Conservation (phyloP, 2,797 vertebrate genomes). For the Columba guinea region DNA sequence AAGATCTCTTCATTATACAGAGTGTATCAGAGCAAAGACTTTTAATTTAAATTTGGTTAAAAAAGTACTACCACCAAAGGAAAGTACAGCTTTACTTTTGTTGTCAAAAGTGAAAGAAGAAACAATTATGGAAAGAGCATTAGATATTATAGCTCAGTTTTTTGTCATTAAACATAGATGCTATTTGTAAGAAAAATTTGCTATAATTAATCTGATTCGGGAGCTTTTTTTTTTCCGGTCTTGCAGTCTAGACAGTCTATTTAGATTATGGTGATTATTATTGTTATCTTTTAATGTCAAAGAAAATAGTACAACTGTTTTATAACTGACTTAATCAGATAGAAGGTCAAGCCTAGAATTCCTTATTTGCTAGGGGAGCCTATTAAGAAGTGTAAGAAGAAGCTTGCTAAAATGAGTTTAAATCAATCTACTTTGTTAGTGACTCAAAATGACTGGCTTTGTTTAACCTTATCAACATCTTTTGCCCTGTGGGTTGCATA, state of each 20-base stretch:
- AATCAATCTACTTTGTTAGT: not conserved
- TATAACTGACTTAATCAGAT: not conserved
- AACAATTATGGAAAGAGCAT: not conserved
- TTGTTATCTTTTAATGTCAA: not conserved
- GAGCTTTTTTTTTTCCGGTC: not conserved
- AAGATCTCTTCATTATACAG: not conserved
- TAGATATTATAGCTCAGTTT: not conserved
- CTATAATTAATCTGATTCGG: not conserved
- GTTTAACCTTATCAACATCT: not conserved
- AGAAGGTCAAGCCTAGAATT: not conserved
- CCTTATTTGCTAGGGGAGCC: not conserved
- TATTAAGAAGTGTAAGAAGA: not conserved
- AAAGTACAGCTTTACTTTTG: not conserved
- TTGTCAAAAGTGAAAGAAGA: not conserved
- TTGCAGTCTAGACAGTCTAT: not conserved
- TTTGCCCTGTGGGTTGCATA: not conserved
- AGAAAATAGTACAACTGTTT: not conserved
- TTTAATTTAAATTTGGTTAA: not conserved
- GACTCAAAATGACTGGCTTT: not conserved
- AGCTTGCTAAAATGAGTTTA: not conserved
- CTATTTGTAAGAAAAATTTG: not conserved
- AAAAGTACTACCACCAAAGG: not conserved
- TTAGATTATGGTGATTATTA: not conserved
- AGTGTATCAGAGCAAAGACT: not conserved
- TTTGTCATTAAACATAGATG: not conserved